Evolutionary conservation across 2,888 invertebrate genomes (phyloP).

Genomic region (Orthonychiurus folsomi): DNA sequence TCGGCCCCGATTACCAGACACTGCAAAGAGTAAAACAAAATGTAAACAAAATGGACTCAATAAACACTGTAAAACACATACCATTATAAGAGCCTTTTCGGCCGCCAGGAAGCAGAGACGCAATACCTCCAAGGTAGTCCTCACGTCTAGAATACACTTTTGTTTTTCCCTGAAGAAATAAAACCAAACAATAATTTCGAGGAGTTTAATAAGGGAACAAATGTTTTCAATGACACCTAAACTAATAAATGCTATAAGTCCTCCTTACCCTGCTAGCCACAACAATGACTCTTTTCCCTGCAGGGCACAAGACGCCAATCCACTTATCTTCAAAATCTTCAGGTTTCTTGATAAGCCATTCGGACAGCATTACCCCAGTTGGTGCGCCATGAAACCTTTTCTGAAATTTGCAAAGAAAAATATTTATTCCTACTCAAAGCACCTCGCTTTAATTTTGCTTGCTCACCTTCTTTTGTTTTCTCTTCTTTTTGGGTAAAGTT

Average conservation of each 20-base stretch:
- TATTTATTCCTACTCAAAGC: too few species aligned
- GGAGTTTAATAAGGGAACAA: too few species aligned
- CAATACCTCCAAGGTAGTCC: constrained; percentile 50
- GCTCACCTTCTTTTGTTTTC: background rate
- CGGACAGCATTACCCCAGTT: constrained; percentile 73
- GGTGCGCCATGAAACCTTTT: constrained; percentile 8
- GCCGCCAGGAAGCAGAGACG: constrained; percentile 66
- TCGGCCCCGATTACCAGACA: constrained; percentile 38
- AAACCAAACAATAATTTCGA: too few species aligned
- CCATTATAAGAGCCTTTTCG: constrained; percentile 27
- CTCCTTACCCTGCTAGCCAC: constrained; percentile 57
- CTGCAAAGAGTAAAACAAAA: background rate
- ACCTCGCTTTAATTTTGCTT: background rate
- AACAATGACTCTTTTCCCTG: constrained; percentile 71
- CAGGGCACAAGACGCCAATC: constrained; percentile 69
- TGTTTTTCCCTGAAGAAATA: constrained; percentile 63
- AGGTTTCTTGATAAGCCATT: constrained; percentile 86
- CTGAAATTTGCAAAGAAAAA: background rate
- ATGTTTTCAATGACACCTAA: too few species aligned
- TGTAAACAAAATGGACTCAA: background rate
- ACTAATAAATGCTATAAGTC: constrained; percentile 2
- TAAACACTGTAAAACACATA: constrained; percentile 10
- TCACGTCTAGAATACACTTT: constrained; percentile 61
- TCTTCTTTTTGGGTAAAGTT: background rate
- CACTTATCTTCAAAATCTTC: constrained; percentile 61